Evolutionary conservation across 2,888 invertebrate species (phyloP).

Genomic region (Ashinkailepas kermadecensis): DNA sequence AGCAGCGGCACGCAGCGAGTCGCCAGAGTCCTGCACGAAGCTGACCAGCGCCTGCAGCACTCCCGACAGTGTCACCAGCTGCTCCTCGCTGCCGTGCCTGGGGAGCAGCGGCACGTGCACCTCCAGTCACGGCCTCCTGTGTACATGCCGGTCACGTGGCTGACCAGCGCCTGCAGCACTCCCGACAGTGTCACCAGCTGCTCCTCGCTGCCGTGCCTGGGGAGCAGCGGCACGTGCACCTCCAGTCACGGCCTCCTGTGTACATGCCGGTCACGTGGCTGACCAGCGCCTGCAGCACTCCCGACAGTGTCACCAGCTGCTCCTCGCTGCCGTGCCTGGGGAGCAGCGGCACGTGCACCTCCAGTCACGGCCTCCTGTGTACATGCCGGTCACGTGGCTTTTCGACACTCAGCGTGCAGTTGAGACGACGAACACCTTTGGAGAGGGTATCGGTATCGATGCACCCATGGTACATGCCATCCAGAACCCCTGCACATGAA

Average conservation of each 20-base stretch:
- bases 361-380: not conserved
- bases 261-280: not conserved
- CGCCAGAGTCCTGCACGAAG: slow-evolving; percentile 62
- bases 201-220: no score
- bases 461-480: no score
- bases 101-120: slow-evolving; percentile 38
- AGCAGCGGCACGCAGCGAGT: no score
- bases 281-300: no score
- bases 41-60: slow-evolving; percentile 90
- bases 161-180: no score
- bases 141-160: no score
- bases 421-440: no score
- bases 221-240: not conserved
- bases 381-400: not conserved
- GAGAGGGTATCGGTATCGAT: no score
- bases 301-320: no score
- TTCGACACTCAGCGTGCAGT: no score
- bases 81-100: slow-evolving; percentile 68
- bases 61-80: slow-evolving; percentile 84
- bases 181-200: no score
- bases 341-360: slow-evolving; percentile 24
- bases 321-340: not conserved
- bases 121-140: not conserved
- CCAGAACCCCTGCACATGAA: no score
- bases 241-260: slow-evolving; percentile 26